Base-by-base conservation (phyloP, 2,888 invertebrate genomes). In the Tiphia femorata region DNA sequence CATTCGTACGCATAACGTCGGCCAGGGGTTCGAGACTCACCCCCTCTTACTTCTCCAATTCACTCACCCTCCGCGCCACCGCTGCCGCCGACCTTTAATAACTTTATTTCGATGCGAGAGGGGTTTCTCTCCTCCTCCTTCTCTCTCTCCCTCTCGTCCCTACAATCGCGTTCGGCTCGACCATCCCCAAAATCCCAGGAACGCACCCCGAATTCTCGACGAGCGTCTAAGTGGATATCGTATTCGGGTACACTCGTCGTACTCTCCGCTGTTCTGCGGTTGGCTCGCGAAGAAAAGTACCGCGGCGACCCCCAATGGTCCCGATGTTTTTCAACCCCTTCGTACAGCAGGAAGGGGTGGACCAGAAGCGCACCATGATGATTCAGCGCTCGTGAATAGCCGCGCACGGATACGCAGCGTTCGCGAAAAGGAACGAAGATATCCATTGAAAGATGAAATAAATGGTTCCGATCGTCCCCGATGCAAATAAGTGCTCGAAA, bases 1-100 rank as follows among this genome's bases (percentile, higher is more conserved):
- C 70, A 70, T 72, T 70, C 70, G 64, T 72, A 67, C 70, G 64
- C 66, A 58, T 62, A 62, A 69, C 64, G 64, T 53, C 57, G 59
- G 57, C 56, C 51, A 44, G 58, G 55, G 40, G 21, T 14, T 33
- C 17, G 19, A 19, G 19, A 17, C 4, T 2, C 17, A 1, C 33
- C 35, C 41, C 42, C 21, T 33, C n/a, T 5, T 25, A 27, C 46
- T 16, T 16, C n/a, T n/a, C n/a, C n/a, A n/a, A n/a, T n/a, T n/a
- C n/a, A n/a, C n/a, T n/a, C n/a, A n/a, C 40, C 20, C 10, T 23
- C 49, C 25, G 29, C 19, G 7, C 10, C 23, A 37, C 21, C n/a
- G 8, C 19, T 19, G 17, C 10, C 30, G 10, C 16, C 42, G 27
- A 20, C 38, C 58, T 62, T 63, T 70, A 67, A 72, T 64, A 72